A percentile compares a stretch with the other conserved stretches of the same genome.
Conservation (phyloP, 1,140 invertebrate genomes). For the Ooceraea biroi region DNA sequence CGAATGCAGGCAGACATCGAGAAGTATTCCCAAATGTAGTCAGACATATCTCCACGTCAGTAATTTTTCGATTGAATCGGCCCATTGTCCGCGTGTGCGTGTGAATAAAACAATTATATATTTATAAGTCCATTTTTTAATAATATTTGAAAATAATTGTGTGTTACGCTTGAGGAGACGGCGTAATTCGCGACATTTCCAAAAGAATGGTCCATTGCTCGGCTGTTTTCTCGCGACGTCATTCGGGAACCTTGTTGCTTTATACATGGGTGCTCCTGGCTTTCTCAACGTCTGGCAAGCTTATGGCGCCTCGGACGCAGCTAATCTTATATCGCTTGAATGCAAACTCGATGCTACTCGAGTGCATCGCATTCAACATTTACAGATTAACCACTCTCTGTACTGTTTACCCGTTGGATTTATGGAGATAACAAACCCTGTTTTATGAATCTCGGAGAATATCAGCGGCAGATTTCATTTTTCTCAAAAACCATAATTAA, state of each 20-base stretch:
- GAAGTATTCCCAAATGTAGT: too few species aligned
- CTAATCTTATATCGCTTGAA: slow-evolving; percentile 49
- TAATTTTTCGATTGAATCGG: background rate
- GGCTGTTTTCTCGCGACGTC: slow-evolving; percentile 21
- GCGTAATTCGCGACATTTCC: background rate
- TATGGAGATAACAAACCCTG: background rate
- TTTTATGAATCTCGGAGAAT: background rate
- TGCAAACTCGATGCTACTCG: slow-evolving; percentile 33
- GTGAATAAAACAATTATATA: too few species aligned
- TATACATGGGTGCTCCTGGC: slow-evolving; percentile 12
- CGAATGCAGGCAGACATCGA: too few species aligned
- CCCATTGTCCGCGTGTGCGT: too few species aligned
- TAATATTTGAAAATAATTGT: background rate
- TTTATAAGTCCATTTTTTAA: slow-evolving; percentile 16
- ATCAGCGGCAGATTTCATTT: background rate
- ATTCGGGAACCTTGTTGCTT: slow-evolving; percentile 34
- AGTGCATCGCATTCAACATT: slow-evolving; percentile 36
- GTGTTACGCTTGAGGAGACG: slow-evolving; percentile 5
- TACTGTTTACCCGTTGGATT: background rate
- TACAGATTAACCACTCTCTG: slow-evolving; percentile 10
- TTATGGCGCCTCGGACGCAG: slow-evolving; percentile 35
- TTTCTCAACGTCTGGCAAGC: slow-evolving; percentile 23
- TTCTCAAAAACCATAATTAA: background rate
- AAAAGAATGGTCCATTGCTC: too few species aligned
- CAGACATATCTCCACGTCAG: too few species aligned